Base-by-base conservation (phyloP, 92 coral and sea anemone genomes). In the Epizoanthus illoricatus region DNA sequence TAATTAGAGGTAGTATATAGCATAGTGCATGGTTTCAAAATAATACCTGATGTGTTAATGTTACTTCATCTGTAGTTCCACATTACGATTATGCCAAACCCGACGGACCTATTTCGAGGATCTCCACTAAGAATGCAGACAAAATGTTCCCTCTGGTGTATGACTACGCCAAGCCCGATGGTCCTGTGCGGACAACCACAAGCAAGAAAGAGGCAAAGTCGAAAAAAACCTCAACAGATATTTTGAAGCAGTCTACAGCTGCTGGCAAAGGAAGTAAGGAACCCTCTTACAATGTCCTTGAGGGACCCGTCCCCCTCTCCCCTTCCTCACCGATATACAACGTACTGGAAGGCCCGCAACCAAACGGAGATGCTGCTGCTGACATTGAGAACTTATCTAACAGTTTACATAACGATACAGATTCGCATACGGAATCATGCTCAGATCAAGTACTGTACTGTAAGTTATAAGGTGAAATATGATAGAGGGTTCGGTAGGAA, bases 81-180 rank as follows among this genome's bases (percentile, higher is more conserved):
- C 56, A 52, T 5, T 68, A 68, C 16, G 73, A 68, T 68, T 68
- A 68, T 3, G 73, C 73, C 21, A 39, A 68, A 39, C 49, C 49
- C 5, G 73, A 68, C 73, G 52, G 73, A 16, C 23, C 49, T 39
- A 19, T 15, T 0, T 15, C 52, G 13, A 39, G 73, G 13, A 15
- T 39, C n/a, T 21, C 21, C 0, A 19, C 49, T 68, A 40, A 68
- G 4, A 43, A 39, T 3, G n/a, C 9, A n/a, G 73, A 19, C 52
- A 5, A 5, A 17, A 19, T 16, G 52, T 68, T 7, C 49, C 73
- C 73, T 12, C 73, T 68, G 11, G 73, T 68, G 49, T 68, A 68
- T 7, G 73, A 68, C 49, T 68, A 68, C n/a, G 73, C 73, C 18
- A 36, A 7, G 45, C 73, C 73, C 4, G 73, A 68, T 68, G 73